Base-by-base conservation (phyloP, 2,797 vertebrate species). In the Chloroceryle amazona region DNA sequence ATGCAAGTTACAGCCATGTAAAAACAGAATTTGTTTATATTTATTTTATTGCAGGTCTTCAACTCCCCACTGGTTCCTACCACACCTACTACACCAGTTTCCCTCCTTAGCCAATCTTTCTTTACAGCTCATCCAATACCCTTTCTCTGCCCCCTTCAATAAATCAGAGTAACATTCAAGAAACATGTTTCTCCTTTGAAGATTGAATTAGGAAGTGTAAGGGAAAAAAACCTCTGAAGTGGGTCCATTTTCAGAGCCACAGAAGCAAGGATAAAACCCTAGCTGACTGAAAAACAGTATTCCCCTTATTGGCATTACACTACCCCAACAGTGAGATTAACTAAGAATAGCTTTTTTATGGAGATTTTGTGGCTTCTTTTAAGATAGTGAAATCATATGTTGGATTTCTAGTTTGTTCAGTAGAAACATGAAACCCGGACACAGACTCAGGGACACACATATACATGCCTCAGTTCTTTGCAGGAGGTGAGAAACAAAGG, bases 361-460 rank as follows among this genome's bases (percentile, higher is more conserved):
- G 39, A 72, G 29, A 35, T 11, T 66, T 49, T 8, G 12, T 60
- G 46, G 21, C 41, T 87, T 82, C 46, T 74, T 78, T 89, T 80
- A 76, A 54, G 44, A n/a, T 16, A 71, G 31, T 58, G 54, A 89
- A 86, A 55, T 41, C 4, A 7, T 47, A 39, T 46, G 33, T 22
- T 47, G 31, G 51, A 51, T 37, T 60, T 66, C 31, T 35, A 51
- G 44, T 61, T 85, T 29, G 31, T 44, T 76, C 19, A 47, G 42
- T 5, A 78, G 47, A 74, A 70, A 76, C n/a, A 15, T 47, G 39
- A 81, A 90, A 58, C 19, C 11, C 23, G 28, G 25, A 57, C 37
- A 70, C 1, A 1, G 31, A 65, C 6, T 17, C 1, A 1, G 11
- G 29, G 15, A 12, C 15, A 25, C 12, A 39, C 9, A n/a, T 18